Percentiles rank a stretch among this genome's conserved stretches.
phyloP scores from a whole-genome alignment of 2,113 vertebrate species.

The Odocoileus hemionus region DNA sequence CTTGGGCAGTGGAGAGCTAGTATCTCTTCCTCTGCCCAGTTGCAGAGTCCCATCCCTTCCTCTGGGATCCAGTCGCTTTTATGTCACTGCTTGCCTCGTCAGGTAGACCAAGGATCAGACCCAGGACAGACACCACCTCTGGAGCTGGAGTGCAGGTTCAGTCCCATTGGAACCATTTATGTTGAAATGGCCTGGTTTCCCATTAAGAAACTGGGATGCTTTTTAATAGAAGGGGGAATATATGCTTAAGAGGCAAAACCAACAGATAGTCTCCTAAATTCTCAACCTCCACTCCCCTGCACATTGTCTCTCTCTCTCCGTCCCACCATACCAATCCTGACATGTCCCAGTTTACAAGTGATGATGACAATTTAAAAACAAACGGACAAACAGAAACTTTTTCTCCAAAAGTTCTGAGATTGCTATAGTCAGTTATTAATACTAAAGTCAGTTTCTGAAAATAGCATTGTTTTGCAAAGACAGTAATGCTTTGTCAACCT shows the following conservation, averaged over 20 bases:
- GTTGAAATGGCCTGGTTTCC: background rate
- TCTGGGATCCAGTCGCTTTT: background rate
- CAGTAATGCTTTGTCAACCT: background rate
- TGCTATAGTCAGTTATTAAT: background rate
- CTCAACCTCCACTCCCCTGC: background rate
- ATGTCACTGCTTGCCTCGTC: background rate
- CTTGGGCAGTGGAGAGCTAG: background rate
- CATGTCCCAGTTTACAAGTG: background rate
- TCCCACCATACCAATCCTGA: background rate
- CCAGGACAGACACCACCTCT: background rate
- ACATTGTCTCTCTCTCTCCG: background rate
- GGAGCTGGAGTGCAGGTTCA: background rate
- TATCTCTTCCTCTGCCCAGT: background rate
- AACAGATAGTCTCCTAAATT: background rate
- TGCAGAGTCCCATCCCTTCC: background rate
- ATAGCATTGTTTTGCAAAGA: background rate
- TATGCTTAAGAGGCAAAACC: background rate
- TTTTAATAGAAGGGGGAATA: background rate
- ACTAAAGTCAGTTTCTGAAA: background rate
- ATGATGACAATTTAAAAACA: background rate
- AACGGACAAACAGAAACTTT: background rate
- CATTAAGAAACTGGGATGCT: background rate
- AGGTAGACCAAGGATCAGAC: background rate
- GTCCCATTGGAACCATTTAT: background rate
- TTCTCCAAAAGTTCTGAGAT: background rate